Evolutionary conservation across 1,140 invertebrate species (phyloP).

Genomic region (Euglossa dilemma): DNA sequence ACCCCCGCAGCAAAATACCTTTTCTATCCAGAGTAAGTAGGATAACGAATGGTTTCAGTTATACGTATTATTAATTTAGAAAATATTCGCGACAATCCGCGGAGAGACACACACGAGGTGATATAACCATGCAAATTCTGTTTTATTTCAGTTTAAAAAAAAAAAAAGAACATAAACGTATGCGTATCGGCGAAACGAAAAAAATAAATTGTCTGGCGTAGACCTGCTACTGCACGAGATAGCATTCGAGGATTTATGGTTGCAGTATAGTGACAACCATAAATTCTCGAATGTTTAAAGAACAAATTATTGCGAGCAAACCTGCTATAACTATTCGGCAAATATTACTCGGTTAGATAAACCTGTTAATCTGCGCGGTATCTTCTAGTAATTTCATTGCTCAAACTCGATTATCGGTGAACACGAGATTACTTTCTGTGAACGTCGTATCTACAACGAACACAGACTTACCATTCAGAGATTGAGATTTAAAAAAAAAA

Average conservation of each 20-base stretch:
- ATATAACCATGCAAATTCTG: background rate
- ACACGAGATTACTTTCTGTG: constrained; percentile 3
- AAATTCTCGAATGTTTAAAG: background rate
- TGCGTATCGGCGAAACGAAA: background rate
- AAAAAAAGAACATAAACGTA: background rate
- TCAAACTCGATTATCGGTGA: constrained; percentile 21
- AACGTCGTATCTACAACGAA: too few species aligned
- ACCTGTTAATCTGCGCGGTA: background rate
- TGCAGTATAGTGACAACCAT: background rate
- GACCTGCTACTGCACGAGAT: background rate
- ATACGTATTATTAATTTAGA: constrained; percentile 16
- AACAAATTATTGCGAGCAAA: constrained; percentile 29
- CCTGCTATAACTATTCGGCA: background rate
- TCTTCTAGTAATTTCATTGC: background rate
- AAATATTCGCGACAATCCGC: constrained; percentile 80
- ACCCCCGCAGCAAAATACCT: background rate
- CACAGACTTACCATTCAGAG: too few species aligned
- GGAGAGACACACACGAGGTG: constrained; percentile 77
- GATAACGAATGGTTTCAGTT: background rate
- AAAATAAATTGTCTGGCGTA: background rate
- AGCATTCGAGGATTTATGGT: too few species aligned
- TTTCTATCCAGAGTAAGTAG: constrained; percentile 33
- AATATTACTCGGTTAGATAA: constrained; percentile 5
- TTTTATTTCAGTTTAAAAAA: constrained; percentile 11
- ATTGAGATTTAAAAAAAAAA: background rate